These are phyloP conservation scores for Microctenopoma stevenorrisi DNA, from an alignment of 2,797 vertebrate genomes.

Conservation along the genomic window DNA sequence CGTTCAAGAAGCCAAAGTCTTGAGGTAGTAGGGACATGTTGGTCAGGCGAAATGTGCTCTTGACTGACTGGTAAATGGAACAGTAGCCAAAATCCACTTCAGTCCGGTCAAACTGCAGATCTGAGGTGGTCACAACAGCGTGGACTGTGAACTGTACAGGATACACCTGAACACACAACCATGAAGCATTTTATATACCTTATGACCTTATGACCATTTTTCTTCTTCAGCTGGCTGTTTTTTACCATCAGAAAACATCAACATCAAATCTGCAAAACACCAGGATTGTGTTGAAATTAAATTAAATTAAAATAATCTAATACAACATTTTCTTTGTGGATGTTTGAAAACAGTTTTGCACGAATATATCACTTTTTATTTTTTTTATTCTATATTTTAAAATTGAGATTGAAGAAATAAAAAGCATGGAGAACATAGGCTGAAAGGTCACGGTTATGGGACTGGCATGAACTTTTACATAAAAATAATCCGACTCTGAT, in stretches of 20 bases:
- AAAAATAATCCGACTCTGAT: constrained; percentile 3
- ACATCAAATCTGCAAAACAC: background rate
- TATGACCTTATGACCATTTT: background rate
- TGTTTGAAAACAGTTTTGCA: constrained; percentile 8
- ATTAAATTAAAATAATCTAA: background rate
- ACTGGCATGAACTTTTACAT: background rate
- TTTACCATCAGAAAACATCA: background rate
- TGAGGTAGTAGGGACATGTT: constrained; percentile 92
- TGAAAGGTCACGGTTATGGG: background rate
- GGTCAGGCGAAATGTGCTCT: constrained; percentile 77
- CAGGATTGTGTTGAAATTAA: background rate
- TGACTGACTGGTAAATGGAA: constrained; percentile 86
- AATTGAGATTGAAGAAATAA: constrained; percentile 22
- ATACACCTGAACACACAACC: constrained; percentile 77
- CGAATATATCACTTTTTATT: constrained; percentile 12
- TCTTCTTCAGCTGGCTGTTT: background rate
- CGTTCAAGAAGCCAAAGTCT: constrained; percentile 89
- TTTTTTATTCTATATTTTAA: constrained; percentile 25
- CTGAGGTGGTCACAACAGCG: constrained; percentile 89
- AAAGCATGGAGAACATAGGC: background rate
- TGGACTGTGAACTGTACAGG: constrained; percentile 86
- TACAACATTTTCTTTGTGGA: background rate
- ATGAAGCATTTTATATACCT: background rate
- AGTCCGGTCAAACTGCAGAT: constrained; percentile 84
- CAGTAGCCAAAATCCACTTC: constrained; percentile 90